Evolutionary conservation across 2,797 vertebrate genomes (phyloP), one percentile per base, ranked within the genome.

Genomic region (Danio albolineatus): DNA sequence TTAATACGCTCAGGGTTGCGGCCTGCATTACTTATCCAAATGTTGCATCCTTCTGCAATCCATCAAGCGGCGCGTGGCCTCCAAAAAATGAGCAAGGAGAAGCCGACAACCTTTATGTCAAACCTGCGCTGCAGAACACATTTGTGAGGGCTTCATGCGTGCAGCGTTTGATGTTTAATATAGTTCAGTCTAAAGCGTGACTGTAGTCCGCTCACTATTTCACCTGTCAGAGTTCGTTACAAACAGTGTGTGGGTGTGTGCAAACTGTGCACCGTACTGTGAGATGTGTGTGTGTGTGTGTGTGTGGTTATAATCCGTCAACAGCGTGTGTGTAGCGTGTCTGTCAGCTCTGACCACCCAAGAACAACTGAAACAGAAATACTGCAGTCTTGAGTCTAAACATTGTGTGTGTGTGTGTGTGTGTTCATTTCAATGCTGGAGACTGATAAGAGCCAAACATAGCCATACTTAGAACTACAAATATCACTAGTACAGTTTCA

Each of bases 311-410:
- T 73, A 71, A 87, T 89, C 84, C 78, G 82, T 80, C 88, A 88
- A 86, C 88, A 86, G 64, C 13, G 66, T 62, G 81, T 87, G 69
- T 87, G 69, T 87, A 85, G 69, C 44, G 72, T 70, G 84, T 89
- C 83, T 85, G 83, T 77, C 73, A 73, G 73, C 76, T 78, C 80
- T 89, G 92, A 90, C 92, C 92, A 93, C 92, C 92, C 91, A 93
- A 89, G 91, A 85, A 84, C 73, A 85, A 84, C 65, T 28, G 84
- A 12, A 57, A 83, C 86, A 80, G 76, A 87, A 88, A 87, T 89
- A 89, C 90, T 86, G 1, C 84, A 21, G 86, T 82, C 83, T 81
- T 86, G 89, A 90, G 88, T 79, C 78, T 90, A 91, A 91, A 84
- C 87, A 59, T 28, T 28, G 28, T 28, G 28, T 59, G 75, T 76